Conservation (phyloP, 1,140 invertebrate genomes). For the Bacillus rossius region DNA sequence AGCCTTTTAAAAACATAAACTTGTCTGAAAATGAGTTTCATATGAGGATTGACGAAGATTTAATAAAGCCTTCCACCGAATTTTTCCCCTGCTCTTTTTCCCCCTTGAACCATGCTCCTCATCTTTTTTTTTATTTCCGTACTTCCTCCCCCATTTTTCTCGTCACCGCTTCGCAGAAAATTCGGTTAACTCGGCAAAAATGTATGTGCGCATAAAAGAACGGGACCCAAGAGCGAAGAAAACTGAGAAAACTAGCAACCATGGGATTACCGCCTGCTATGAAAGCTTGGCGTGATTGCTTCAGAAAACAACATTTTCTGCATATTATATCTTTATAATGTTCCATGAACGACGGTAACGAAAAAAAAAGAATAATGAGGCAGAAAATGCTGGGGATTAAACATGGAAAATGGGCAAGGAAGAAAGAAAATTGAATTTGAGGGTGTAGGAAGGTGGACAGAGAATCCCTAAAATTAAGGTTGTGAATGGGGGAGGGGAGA, state of each 20-base stretch:
- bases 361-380: constrained; percentile 14
- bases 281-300: constrained; percentile 4
- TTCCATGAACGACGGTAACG: constrained; percentile 12
- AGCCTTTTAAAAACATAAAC: constrained; percentile 22
- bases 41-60: constrained; percentile 23
- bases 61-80: constrained; percentile 16
- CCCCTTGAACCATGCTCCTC: background rate
- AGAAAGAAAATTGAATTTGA: no score
- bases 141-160: no score
- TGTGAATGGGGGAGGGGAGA: no score
- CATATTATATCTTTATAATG: constrained; percentile 16
- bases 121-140: no score
- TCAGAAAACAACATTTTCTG: constrained; percentile 14
- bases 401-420: constrained; percentile 1
- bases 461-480: background rate
- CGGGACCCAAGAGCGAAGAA: constrained; percentile 3
- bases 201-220: no score
- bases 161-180: no score
- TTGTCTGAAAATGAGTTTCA: constrained; percentile 24
- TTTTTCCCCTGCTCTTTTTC: constrained; percentile 4
- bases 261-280: background rate
- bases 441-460: no score
- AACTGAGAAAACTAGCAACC: constrained; percentile 8
- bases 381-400: constrained; percentile 13
- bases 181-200: no score